Base-by-base conservation (phyloP, 2,113 vertebrate species). In the Psilopsiagon aymara region DNA sequence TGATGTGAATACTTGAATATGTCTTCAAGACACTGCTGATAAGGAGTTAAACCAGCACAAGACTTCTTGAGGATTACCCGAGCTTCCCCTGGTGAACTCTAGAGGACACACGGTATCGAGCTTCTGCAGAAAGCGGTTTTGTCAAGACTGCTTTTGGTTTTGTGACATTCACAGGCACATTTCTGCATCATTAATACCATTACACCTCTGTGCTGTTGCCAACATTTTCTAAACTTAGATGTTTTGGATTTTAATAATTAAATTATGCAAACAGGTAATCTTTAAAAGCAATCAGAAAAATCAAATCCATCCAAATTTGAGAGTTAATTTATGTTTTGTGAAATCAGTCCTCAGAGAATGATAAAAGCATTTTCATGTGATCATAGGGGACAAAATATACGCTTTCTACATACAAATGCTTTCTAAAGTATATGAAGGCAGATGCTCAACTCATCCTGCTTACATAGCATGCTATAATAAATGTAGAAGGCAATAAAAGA, bases 81-180 rank as follows among this genome's bases (percentile, higher is more conserved):
- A 81, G 23, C 29, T 95, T 91, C 86, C 59, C 33, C 31, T 31
- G 12, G 23, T 60, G 41, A 86, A 44, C 88, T 76, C 80, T 91
- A 94, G 95, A 95, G 81, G 88, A 90, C 93, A 88, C 64, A 83
- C 24, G 49, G n/a, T 28, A 82, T 28, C 51, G 23, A 88, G 31
- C 49, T 28, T 53, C 79, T 41, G 37, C 47, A 49, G 28, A 43
- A 71, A 94, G 33, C 15, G 37, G 5, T 9, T 29, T 62, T 78
- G 41, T 39, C 37, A 64, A 57, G 62, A 46, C 24, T 53, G 14
- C 52, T 78, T 78, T 44, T 51, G 39, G 25, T 77, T 87, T 94
- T 39, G 33, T 73, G 43, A 43, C 28, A 31, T 46, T 77, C 17
- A 31, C 44, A n/a, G 57, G 3, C 52, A 35, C 2, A 4, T 27